A percentile compares a stretch with the other conserved stretches of the same genome.
Conservation (phyloP, 2,113 vertebrate species). For the Notothenia coriiceps region DNA sequence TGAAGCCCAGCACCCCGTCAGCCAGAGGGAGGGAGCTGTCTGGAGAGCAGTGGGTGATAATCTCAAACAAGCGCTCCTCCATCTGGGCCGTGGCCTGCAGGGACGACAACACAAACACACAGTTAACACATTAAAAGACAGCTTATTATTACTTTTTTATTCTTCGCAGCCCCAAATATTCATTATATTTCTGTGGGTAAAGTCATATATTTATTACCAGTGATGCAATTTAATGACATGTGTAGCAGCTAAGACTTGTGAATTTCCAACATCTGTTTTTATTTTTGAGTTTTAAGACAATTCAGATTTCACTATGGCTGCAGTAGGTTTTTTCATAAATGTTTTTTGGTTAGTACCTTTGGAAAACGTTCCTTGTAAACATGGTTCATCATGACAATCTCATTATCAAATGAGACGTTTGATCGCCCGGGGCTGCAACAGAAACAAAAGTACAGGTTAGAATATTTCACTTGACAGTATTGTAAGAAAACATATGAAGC, state of each 20-base stretch:
- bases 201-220: background rate
- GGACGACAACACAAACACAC: conserved; percentile 41
- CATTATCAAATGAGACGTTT: conserved; percentile 91
- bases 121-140: conserved; percentile 10
- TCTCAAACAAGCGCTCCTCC: conserved; percentile 94
- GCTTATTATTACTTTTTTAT: conserved; percentile 16
- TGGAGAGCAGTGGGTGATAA: conserved; percentile 87
- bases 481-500: conserved; percentile 21
- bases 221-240: conserved; percentile 3
- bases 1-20: conserved; percentile 96
- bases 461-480: background rate
- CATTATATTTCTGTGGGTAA: background rate
- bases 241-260: conserved; percentile 2
- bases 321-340: background rate
- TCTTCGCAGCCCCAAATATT: background rate
- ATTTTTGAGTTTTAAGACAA: background rate
- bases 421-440: conserved; percentile 91
- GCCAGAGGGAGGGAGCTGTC: conserved; percentile 90
- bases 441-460: conserved; percentile 32
- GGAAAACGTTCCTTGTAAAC: conserved; percentile 98
- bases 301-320: background rate
- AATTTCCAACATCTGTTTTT: background rate
- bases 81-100: conserved; percentile 96
- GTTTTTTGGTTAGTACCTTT: conserved; percentile 85
- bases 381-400: conserved; percentile 99